Base-by-base conservation (phyloP, 2,113 vertebrate species). In the Abramis brama region DNA sequence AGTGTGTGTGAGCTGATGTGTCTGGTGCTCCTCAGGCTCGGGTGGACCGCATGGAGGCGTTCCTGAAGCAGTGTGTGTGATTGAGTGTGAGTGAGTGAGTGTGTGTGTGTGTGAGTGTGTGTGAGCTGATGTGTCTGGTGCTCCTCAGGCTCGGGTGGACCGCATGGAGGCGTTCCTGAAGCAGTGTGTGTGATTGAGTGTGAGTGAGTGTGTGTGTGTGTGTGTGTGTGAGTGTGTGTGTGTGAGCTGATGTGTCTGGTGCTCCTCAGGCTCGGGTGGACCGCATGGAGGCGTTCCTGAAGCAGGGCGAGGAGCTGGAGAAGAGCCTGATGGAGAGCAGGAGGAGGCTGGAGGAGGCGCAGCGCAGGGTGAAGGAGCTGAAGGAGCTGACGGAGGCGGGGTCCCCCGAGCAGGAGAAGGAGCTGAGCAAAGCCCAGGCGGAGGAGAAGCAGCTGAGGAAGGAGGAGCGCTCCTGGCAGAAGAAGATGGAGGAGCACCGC, bases 121-220 rank as follows among this genome's bases (percentile, higher is more conserved):
- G 43, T 45, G 1, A 19, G 17, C 52, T 55, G 52, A 55, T 30
- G 17, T 52, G 17, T 52, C 5, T 39, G 4, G 15, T 55, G 15
- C 27, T 4, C 27, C n/a, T 43, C 90, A 98, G 97, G 93, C 95
- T 27, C 95, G 97, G 0, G 90, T 98, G 87, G 97, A 98, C 85
- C 92, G 93, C 3, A 97, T 96, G 97, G 95, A 96, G 21, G 95
- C 93, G 23, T 97, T 97, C 89, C 94, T 97, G 84, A 96, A 97
- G 89, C 96, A 95, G 81, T 45, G 45, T 11, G 27, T 30, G 27
- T 30, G 27, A 1, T 1, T 30, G 27, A 33, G 30, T 3, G 45
- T 2, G 43, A 2, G 45, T 2, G 45, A 2, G 10, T 47, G 47
- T 15, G 47, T 50, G 47, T 15, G 47, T 2, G 47, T 9, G 47